Evolutionary conservation across 2,888 invertebrate species (phyloP).

Genomic region (Hydraecia micacea): DNA sequence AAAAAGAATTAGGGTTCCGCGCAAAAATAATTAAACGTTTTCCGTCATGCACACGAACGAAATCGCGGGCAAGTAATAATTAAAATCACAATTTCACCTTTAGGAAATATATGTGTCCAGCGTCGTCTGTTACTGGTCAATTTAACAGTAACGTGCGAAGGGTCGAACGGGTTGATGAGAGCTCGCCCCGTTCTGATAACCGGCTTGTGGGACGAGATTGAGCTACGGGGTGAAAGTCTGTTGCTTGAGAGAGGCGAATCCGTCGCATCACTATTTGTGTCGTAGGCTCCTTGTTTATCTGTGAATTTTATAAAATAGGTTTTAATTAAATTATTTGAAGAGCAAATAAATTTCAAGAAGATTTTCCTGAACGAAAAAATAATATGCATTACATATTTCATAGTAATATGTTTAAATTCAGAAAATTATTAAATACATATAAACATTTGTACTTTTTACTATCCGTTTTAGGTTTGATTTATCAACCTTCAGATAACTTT

Average conservation of each 20-base stretch:
- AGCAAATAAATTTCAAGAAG: background rate
- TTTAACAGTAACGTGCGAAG: constrained; percentile 98
- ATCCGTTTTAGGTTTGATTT: background rate
- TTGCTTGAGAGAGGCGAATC: constrained; percentile 80
- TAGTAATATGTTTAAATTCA: background rate
- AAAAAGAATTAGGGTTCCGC: too few species aligned
- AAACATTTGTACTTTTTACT: background rate
- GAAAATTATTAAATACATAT: background rate
- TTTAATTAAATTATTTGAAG: background rate
- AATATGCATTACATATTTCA: background rate
- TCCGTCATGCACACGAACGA: too few species aligned
- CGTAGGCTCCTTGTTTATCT: constrained; percentile 79
- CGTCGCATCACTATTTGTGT: constrained; percentile 80
- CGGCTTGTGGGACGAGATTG: constrained; percentile 86
- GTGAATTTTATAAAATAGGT: constrained; percentile 8
- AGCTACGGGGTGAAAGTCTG: constrained; percentile 83
- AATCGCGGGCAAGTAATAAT: too few species aligned
- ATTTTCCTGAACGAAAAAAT: background rate
- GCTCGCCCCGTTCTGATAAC: constrained; percentile 94
- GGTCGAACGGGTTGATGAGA: constrained; percentile 99
- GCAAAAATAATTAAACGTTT: too few species aligned
- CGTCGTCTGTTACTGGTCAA: constrained; percentile 97
- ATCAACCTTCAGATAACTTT: background rate
- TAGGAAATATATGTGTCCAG: constrained; percentile 99
- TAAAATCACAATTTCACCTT: constrained; percentile 75